Evolutionary conservation across 2,888 invertebrate genomes (phyloP), one percentile per base, ranked within the genome.

Genomic region (Spialia ferax): DNA sequence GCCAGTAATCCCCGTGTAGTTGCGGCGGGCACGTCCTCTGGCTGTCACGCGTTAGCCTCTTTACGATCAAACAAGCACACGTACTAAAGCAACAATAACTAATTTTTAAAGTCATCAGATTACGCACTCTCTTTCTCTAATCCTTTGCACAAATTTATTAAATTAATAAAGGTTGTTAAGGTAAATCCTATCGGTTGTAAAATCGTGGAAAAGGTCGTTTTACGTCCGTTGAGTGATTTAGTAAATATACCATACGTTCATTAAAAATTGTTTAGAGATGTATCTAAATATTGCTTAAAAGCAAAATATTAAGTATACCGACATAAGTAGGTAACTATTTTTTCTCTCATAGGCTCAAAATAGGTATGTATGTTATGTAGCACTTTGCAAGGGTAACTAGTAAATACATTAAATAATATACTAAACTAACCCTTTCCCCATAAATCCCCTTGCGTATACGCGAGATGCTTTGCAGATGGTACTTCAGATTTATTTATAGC

Each of bases 61-160:
- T 86, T 86, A 81, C 80, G 77, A 75, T 76, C 79, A 74, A 79
- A 81, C 81, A 78, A 77, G 29, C 60, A 59, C 50, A 75, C 71
- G 70, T 78, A 71, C 82, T 82, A 82, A 85, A 84, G 79, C 82
- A 84, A 88, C 87, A 88, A 86, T 85, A 82, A 83, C 85, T 86
- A 87, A 86, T 85, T 85, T 86, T 84, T 82, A 89, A 86, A 79
- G 84, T 88, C 84, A 83, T 75, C 81, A 83, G 86, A 88, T 90
- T 91, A 88, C 80, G 76, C 18, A 63, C 63, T 45, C 78, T 80
- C 78, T 79, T 79, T 73, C 73, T 57, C 69, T 56, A 74, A 75
- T 75, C 71, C 73, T 74, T 79, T 79, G 79, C 76, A 78, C 78
- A 79, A 78, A 76, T 59, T 29, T 60, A 52, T 20, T 66, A 18